Evolutionary conservation across 1,140 invertebrate genomes (phyloP).

Genomic region (Ptiloglossa arizonensis): DNA sequence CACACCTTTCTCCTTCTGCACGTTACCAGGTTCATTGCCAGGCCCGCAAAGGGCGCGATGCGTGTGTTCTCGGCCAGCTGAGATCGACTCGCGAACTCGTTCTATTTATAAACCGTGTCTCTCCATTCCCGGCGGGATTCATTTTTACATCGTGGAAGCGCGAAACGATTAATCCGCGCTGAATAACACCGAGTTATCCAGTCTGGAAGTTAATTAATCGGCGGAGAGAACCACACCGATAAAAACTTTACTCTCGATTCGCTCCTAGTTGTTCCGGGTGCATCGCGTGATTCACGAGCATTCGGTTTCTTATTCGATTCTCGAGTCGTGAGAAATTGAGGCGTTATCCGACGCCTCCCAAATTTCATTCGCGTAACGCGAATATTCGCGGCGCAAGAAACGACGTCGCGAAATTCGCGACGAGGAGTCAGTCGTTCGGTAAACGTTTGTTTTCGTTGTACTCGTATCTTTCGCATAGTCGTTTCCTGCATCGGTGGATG

Average conservation of each 20-base stretch:
- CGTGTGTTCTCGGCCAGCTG: neutral
- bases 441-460: no score
- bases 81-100: no score
- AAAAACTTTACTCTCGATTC: neutral
- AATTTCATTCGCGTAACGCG: no score
- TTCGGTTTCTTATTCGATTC: slow-evolving; percentile 7
- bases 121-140: neutral
- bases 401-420: no score
- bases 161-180: neutral
- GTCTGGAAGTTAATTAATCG: slow-evolving; percentile 10
- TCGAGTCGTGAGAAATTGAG: neutral
- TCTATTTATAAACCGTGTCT: neutral
- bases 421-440: no score
- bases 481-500: no score
- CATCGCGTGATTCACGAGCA: neutral
- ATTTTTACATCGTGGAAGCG: neutral
- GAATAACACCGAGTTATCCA: neutral
- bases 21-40: slow-evolving; percentile 32
- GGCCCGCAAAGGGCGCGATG: neutral
- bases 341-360: neutral
- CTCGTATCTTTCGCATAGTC: no score
- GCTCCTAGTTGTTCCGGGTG: neutral
- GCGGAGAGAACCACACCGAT: neutral
- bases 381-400: no score
- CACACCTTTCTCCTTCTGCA: slow-evolving; percentile 46